phyloP scores from a whole-genome alignment of 2,113 vertebrate species.

The Sarotherodon lohbergeri region DNA sequence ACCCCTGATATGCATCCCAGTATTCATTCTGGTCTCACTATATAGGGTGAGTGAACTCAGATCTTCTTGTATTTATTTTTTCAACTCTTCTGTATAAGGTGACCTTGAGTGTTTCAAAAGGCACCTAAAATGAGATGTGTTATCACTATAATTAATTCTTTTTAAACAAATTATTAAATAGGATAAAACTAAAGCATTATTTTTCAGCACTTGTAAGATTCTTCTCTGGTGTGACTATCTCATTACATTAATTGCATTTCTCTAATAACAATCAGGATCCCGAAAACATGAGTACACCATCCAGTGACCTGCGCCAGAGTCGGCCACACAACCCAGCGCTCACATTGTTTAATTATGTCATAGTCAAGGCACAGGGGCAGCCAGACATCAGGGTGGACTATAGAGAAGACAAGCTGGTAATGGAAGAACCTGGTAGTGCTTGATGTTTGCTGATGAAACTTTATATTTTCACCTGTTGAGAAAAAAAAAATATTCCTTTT shows the following conservation, averaged over 20 bases:
- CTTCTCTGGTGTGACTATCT: background rate
- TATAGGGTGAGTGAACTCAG: conserved; percentile 41
- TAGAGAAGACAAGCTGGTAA: background rate
- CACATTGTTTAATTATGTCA: conserved; percentile 31
- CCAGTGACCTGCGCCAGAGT: conserved; percentile 63
- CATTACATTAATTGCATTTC: background rate
- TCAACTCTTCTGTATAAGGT: background rate
- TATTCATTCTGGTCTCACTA: conserved; percentile 46
- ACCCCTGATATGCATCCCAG: conserved; percentile 67
- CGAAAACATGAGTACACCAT: conserved; percentile 26
- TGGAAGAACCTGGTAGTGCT: conserved; percentile 9
- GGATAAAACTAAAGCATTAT: background rate
- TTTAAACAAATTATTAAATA: background rate
- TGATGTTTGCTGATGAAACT: background rate
- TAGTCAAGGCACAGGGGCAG: conserved; percentile 9
- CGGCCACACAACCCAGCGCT: conserved; percentile 59
- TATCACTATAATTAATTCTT: background rate
- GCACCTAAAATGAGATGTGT: background rate
- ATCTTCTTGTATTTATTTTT: background rate
- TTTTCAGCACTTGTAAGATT: background rate
- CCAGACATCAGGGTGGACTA: background rate
- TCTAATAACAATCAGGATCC: conserved; percentile 18
- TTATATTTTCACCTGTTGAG: background rate
- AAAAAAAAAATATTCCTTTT: background rate
- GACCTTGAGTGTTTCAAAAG: background rate